A percentile compares a stretch with the other conserved stretches of the same genome.
These are phyloP conservation scores for Lindbergichthys nudifrons DNA, from an alignment of 2,797 vertebrate genomes.

Conservation along the genomic window DNA sequence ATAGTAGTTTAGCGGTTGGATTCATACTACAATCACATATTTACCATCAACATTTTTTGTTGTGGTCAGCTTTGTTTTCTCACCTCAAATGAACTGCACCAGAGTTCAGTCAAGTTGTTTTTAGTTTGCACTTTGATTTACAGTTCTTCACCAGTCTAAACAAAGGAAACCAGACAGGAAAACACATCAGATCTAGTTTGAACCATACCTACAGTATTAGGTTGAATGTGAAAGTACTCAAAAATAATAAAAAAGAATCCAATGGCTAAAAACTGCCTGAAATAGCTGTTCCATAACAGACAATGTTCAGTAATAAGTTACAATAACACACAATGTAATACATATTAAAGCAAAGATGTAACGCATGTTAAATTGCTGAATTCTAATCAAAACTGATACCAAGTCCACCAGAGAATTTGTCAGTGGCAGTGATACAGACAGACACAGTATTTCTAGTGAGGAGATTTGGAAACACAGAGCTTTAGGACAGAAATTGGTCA, in stretches of 20 bases:
- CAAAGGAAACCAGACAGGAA: background rate
- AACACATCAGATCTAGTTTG: background rate
- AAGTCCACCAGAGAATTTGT: background rate
- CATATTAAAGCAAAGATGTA: background rate
- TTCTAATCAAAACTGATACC: background rate
- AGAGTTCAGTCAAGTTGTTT: background rate
- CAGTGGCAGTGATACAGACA: background rate
- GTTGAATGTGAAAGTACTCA: background rate
- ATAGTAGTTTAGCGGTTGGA: background rate
- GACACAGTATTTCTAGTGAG: slow-evolving; percentile 1
- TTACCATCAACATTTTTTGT: too few species aligned
- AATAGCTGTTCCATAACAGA: background rate
- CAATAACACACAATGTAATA: background rate
- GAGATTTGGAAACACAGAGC: background rate
- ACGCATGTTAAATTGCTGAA: background rate
- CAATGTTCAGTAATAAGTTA: background rate
- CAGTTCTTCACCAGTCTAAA: background rate
- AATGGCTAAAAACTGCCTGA: background rate
- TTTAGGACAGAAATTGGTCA: slow-evolving; percentile 25
- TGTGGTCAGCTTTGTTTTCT: background rate
- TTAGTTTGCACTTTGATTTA: background rate
- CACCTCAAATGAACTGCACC: too few species aligned
- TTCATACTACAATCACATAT: background rate
- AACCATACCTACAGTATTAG: background rate
- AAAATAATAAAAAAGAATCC: background rate